Percentiles rank a stretch among this genome's conserved stretches.
Evolutionary conservation across 2,113 vertebrate genomes (phyloP).

Genomic region (Cyprinodon brontotheroides): DNA sequence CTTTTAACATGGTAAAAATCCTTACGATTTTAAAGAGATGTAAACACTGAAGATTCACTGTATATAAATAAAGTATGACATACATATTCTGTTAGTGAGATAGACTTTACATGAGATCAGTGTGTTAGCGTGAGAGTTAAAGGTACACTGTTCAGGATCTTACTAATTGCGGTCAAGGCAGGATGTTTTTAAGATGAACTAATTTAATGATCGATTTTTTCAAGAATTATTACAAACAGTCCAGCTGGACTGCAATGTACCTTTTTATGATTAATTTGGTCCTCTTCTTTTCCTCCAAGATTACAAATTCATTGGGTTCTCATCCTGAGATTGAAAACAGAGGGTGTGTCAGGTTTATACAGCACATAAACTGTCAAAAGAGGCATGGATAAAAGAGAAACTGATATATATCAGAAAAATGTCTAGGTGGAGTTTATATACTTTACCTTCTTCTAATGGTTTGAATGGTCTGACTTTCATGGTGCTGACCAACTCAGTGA

Average conservation of each 20-base stretch:
- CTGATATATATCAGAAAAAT: background rate
- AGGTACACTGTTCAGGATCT: conserved; percentile 62
- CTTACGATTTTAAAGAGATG: background rate
- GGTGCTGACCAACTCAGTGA: too few relatives aligned
- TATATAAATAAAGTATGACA: background rate
- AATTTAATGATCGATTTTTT: conserved; percentile 74
- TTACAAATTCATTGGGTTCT: conserved; percentile 16
- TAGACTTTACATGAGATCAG: conserved; percentile 57
- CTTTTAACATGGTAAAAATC: background rate
- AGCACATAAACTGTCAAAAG: background rate
- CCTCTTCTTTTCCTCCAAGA: conserved; percentile 19
- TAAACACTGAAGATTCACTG: background rate
- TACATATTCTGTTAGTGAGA: background rate
- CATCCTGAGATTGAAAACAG: background rate
- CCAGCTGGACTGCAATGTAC: conserved; percentile 34
- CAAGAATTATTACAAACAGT: conserved; percentile 40
- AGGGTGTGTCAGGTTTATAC: background rate
- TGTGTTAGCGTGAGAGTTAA: conserved; percentile 67
- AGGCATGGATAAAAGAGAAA: background rate
- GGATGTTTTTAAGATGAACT: conserved; percentile 71
- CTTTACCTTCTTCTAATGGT: too few relatives aligned
- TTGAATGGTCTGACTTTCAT: too few relatives aligned
- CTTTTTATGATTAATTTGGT: conserved; percentile 47
- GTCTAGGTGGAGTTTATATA: background rate
- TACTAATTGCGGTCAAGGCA: conserved; percentile 57